Conservation (phyloP, 2,113 vertebrate species). For the Semicossyphus pulcher region DNA sequence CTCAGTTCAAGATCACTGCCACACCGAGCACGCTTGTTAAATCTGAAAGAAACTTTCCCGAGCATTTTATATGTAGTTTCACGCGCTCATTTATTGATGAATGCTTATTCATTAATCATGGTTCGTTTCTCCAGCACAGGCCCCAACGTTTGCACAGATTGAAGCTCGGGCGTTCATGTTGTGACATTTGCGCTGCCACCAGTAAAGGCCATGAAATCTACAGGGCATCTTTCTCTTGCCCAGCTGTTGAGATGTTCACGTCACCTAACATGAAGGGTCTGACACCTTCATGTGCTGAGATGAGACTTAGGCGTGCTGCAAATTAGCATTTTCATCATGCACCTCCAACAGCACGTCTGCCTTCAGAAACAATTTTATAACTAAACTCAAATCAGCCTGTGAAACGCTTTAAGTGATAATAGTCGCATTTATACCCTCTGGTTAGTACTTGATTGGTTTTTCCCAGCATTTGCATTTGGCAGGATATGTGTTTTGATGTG, state of each 20-base stretch:
- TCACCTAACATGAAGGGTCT: not conserved
- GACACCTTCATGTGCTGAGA: not conserved
- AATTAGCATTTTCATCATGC: not conserved
- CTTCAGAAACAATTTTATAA: not conserved
- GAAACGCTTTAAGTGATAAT: slow-evolving; percentile 4
- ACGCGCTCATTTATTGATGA: not conserved
- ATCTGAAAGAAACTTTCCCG: not conserved
- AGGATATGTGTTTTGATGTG: slow-evolving; percentile 25
- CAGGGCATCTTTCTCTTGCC: not conserved
- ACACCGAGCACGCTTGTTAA: not conserved
- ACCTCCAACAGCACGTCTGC: not conserved
- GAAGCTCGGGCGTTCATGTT: not conserved
- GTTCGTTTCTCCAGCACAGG: not conserved
- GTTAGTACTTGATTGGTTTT: slow-evolving; percentile 17
- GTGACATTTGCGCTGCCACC: not conserved
- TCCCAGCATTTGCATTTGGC: slow-evolving; percentile 28
- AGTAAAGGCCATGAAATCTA: not conserved
- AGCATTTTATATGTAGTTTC: not conserved
- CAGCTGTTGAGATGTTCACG: not conserved
- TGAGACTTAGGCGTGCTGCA: not conserved
- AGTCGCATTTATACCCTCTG: not conserved
- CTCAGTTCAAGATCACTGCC: slow-evolving; percentile 4
- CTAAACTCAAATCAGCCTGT: not conserved
- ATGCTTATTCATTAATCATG: not conserved
- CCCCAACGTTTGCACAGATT: not conserved